Percentiles rank a stretch among this genome's conserved stretches.
phyloP scores from a whole-genome alignment of 2,113 vertebrate genomes.

The Cathartes aura region DNA sequence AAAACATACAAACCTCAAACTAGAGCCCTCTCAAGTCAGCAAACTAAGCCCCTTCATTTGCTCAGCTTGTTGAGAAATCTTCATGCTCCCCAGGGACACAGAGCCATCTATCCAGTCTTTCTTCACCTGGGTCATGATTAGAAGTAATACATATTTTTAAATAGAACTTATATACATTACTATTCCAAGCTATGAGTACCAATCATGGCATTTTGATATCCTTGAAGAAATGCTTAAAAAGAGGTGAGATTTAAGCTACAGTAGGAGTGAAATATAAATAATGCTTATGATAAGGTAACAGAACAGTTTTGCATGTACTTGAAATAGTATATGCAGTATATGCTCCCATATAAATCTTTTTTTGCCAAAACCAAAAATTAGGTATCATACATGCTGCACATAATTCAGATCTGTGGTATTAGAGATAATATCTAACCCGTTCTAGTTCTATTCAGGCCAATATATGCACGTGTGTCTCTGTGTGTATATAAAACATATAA shows the following conservation, averaged over 20 bases:
- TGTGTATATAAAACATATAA: not conserved
- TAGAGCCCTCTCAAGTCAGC: not conserved
- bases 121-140: not conserved
- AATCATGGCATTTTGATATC: not conserved
- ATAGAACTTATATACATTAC: not conserved
- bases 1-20: conserved; percentile 38
- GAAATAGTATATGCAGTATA: not conserved
- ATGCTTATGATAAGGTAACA: not conserved
- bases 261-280: not conserved
- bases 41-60: conserved; percentile 1
- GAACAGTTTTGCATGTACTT: not conserved
- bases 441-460: not conserved
- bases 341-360: not conserved
- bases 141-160: not conserved
- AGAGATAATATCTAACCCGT: not conserved
- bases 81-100: not conserved
- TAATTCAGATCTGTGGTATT: not conserved
- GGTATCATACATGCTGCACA: not conserved
- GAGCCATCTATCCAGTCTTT: not conserved
- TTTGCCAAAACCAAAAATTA: not conserved
- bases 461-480: not conserved
- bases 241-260: not conserved
- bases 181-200: not conserved
- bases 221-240: not conserved
- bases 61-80: not conserved